Base-by-base conservation (phyloP, 2,113 vertebrate genomes). In the Podilymbus podiceps region DNA sequence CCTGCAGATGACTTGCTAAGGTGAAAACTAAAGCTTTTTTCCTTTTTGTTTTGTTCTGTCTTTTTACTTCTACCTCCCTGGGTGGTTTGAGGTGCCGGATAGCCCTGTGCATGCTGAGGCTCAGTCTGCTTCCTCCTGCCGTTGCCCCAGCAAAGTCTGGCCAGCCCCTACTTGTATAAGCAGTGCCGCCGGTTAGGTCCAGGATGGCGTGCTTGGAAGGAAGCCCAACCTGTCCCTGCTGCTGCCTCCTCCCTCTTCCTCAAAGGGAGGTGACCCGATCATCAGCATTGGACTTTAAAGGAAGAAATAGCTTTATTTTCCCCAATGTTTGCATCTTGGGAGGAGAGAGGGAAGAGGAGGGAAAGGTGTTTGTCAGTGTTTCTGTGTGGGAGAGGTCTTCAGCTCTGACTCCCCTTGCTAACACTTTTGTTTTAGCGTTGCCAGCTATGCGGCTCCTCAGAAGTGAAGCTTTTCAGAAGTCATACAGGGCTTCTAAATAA, bases 161-260 rank as follows among this genome's bases (percentile, higher is more conserved):
- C n/a, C 47, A 8, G 44, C n/a, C 9, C 30, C 19, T 6, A 11
- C 30, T 25, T 38, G 24, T 27, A 0, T 6, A 15, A 35, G 42
- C 0, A 0, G 22, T 55, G 69, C 21, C 12, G 1, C 58, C 47
- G 5, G 35, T 73, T n/a, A 95, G 18, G n/a, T 42, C 28, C 52
- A 23, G 40, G 44, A 52, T 15, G 35, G 22, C 21, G 6, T 0
- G 1, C 13, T 47, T 59, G 44, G 44, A 85, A 82, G 30, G 56
- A 81, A 81, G 28, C 68, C 27, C 24, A 74, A 1, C 5, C 9
- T 44, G 12, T 19, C 74, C 58, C 31, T 49, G 11, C 15, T 89
- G 11, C 16, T 78, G 8, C 44, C 64, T 75, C 53, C 17, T 16
- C 56, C 12, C 62, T 64, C 35, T 15, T 75, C 49, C 44, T n/a